Base-by-base conservation (phyloP, 1,140 invertebrate genomes). In the Panulirus ornatus region DNA sequence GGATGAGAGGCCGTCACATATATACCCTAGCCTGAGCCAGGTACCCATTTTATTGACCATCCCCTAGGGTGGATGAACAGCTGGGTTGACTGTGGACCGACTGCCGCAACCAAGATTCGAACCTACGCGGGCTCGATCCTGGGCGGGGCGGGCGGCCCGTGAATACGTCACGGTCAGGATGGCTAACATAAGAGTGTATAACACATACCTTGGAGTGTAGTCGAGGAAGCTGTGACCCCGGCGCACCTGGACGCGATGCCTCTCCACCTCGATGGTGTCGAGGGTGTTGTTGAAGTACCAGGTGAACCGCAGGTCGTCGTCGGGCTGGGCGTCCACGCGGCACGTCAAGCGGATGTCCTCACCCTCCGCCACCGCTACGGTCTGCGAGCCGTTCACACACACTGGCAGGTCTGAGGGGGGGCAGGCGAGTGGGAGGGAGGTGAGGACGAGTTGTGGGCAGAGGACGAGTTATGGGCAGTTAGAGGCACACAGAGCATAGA, bases 241-340 rank as follows among this genome's bases (percentile, higher is more conserved):
- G 8, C 70, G 51, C 30, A 88, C 79, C 22, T 87, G 27, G n/a
- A 91, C 73, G 19, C 91, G 47, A n/a, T 83, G 84, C 6, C 82
- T 30, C 70, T 88, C 81, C 14, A 91, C 91, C 81, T 88, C 91
- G 51, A 88, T 83, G 0, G 84, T 91, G 73, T 91, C 91, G 19
- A 91, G 79, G 22, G 90, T 91, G 90, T 91, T 91, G 78, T 91
- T 91, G 63, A 91, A 91, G 84, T 36, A 87, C 90, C 90, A 91
- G 22, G 66, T 91, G 84, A 91, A 91, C n/a, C 36, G 76, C 6
- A 91, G 73, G 58, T 91, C 70, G 47, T 91, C 90, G 19, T 83
- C 71, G n/a, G 90, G 90, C 47, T 87, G 90, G 14, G 90, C 90
- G 42, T 91, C 90, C 16, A 91, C 90, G 8, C 85, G 34, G 58